Conservation (phyloP, 2,113 vertebrate genomes). For the Rafetus swinhoei region DNA sequence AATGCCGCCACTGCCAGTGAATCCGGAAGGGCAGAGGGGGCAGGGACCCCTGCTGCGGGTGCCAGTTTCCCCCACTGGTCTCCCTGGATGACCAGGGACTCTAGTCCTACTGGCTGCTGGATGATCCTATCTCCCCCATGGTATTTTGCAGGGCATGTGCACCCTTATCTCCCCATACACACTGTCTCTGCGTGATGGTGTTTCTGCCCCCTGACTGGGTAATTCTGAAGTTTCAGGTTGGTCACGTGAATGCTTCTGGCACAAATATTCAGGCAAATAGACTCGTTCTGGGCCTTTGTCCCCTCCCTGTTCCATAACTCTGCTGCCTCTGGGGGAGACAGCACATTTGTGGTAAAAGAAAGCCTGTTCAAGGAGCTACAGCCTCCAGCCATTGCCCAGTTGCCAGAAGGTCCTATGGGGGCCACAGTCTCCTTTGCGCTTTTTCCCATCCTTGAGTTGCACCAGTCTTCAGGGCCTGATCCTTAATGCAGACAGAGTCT, state of each 20-base stretch:
- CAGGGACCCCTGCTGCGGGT: too few species aligned
- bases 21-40: too few species aligned
- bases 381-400: not conserved
- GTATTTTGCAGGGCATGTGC: too few species aligned
- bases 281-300: not conserved
- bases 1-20: too few species aligned
- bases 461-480: not conserved
- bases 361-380: accelerated
- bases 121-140: too few species aligned
- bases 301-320: accelerated
- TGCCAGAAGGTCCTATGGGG: not conserved
- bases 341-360: accelerated
- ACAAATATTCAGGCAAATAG: not conserved
- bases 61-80: too few species aligned
- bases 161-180: too few species aligned
- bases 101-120: too few species aligned
- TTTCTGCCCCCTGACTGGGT: not conserved
- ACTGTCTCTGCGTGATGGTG: not conserved
- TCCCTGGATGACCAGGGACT: too few species aligned
- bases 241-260: not conserved
- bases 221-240: not conserved
- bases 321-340: accelerated
- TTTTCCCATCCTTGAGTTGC: not conserved
- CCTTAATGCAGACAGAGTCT: not conserved
- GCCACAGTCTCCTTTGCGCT: not conserved